These are phyloP conservation scores for Dicranocentrus wangi DNA, from an alignment of 2,888 invertebrate genomes.

Conservation along the genomic window DNA sequence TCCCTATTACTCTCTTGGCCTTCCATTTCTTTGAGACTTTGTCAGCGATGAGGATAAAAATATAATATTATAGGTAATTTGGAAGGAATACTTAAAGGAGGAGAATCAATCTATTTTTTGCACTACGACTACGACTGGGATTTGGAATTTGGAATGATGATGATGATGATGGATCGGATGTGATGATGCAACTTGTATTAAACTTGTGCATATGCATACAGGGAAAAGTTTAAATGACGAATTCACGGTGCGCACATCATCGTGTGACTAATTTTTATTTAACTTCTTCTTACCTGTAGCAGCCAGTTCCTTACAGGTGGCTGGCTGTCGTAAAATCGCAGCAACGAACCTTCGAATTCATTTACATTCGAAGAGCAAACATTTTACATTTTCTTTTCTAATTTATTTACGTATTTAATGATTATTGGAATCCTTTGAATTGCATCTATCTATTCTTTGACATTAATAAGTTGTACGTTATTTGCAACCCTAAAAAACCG, in stretches of 20 bases:
- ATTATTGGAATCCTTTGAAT: not conserved
- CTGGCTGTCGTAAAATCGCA: not conserved
- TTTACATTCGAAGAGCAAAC: not conserved
- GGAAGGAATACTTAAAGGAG: too few relatives aligned
- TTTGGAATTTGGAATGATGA: not conserved
- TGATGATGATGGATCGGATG: not conserved
- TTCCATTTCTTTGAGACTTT: slow-evolving; percentile 23
- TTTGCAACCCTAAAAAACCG: too few relatives aligned
- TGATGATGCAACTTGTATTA: too few relatives aligned
- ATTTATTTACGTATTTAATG: not conserved
- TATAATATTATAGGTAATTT: not conserved
- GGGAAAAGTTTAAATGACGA: too few relatives aligned
- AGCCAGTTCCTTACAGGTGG: too few relatives aligned
- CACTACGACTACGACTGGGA: not conserved
- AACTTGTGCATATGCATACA: too few relatives aligned
- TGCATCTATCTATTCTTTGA: not conserved
- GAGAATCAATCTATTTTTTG: not conserved
- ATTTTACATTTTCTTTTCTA: not conserved
- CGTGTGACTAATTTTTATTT: too few relatives aligned
- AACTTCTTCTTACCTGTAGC: too few relatives aligned
- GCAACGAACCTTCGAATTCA: not conserved
- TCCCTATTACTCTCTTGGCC: slow-evolving; percentile 50
- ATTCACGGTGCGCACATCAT: too few relatives aligned
- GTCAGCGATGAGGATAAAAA: slow-evolving; percentile 4
- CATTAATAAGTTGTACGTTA: not conserved